These are phyloP conservation scores for Portunus trituberculatus DNA, from an alignment of 1,140 invertebrate genomes.

Conservation along the genomic window DNA sequence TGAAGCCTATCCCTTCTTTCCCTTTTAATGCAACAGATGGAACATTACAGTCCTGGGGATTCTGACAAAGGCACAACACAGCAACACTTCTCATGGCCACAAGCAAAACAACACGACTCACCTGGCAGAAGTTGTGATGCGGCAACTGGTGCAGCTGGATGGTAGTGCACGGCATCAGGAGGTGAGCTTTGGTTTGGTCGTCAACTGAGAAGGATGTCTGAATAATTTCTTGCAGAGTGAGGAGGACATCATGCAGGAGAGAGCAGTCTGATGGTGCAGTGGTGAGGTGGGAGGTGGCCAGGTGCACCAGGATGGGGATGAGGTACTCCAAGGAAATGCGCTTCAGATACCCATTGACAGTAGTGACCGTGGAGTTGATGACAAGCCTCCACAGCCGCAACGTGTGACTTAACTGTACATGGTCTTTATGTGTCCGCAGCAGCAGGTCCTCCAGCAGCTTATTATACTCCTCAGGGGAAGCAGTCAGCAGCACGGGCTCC, in stretches of 20 bases:
- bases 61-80: too few species aligned
- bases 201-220: neutral
- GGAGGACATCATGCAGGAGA: constrained; percentile 6
- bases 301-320: constrained; percentile 42
- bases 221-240: constrained; percentile 31
- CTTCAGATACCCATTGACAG: constrained; percentile 22
- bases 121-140: constrained; percentile 30
- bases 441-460: constrained; percentile 59
- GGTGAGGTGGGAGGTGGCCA: neutral
- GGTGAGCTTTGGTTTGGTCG: constrained; percentile 31
- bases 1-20: too few species aligned
- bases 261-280: neutral
- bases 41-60: too few species aligned
- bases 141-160: constrained; percentile 44
- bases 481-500: constrained; percentile 25
- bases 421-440: neutral
- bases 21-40: too few species aligned
- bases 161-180: constrained; percentile 28
- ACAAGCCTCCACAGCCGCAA: constrained; percentile 52
- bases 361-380: neutral
- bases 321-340: constrained; percentile 43
- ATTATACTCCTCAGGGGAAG: constrained; percentile 41
- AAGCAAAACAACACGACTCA: neutral
- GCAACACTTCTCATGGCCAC: too few species aligned
- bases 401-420: neutral